Evolutionary conservation across 2,113 vertebrate species (phyloP).

Genomic region (Holacanthus passer): DNA sequence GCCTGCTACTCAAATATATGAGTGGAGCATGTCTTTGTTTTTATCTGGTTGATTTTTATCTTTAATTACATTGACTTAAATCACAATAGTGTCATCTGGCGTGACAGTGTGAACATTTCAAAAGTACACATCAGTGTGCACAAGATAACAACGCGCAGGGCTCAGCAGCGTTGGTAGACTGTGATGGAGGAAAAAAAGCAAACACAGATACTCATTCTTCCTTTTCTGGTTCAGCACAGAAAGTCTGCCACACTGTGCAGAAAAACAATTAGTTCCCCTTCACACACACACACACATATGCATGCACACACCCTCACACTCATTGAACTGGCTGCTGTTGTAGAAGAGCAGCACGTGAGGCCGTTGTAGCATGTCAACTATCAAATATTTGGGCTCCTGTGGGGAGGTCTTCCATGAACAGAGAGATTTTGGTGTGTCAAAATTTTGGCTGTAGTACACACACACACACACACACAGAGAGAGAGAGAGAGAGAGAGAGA

Average conservation of each 20-base stretch:
- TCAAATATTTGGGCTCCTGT: background rate
- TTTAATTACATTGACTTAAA: background rate
- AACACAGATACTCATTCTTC: conserved; percentile 21
- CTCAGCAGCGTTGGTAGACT: conserved; percentile 8
- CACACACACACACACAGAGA: background rate
- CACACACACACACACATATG: conserved; percentile 29
- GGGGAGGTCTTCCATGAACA: background rate
- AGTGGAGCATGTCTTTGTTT: background rate
- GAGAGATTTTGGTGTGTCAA: background rate
- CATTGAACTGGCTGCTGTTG: background rate
- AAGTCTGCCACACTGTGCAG: conserved; percentile 26
- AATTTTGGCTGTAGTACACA: background rate
- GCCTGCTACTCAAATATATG: background rate
- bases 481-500: background rate
- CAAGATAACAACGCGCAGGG: background rate
- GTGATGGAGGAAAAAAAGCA: conserved; percentile 6
- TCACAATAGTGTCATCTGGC: background rate
- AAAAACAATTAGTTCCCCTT: conserved; percentile 35
- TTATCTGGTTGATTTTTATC: background rate
- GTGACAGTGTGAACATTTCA: background rate
- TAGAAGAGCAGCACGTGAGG: conserved; percentile 29
- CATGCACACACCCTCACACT: background rate
- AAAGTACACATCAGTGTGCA: background rate
- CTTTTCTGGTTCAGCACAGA: conserved; percentile 25
- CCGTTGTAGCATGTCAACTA: background rate